Conservation (phyloP, 2,888 invertebrate species). For the Leuctra nigra region DNA sequence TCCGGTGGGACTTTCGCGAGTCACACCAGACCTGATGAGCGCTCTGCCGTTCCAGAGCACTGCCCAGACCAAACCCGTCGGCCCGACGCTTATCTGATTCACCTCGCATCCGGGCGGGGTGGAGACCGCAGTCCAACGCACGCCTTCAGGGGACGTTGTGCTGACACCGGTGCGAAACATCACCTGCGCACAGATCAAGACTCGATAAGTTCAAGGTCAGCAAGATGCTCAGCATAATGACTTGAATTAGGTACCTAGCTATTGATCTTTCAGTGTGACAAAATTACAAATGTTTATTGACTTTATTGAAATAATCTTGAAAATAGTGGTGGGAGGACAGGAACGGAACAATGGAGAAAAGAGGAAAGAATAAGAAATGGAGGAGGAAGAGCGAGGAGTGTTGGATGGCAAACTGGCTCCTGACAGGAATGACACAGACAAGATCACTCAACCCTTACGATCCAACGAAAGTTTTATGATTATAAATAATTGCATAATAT, state of each 20-base stretch:
- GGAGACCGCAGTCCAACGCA: constrained; percentile 72
- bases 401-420: too few relatives aligned
- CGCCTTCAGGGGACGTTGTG: constrained; percentile 77
- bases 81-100: constrained; percentile 76
- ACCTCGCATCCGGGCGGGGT: constrained; percentile 75
- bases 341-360: too few relatives aligned
- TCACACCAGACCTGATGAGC: constrained; percentile 76
- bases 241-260: too few relatives aligned
- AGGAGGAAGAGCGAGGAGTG: too few relatives aligned
- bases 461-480: too few relatives aligned
- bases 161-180: constrained; percentile 81
- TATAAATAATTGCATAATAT: too few relatives aligned
- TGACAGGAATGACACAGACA: too few relatives aligned
- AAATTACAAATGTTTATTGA: not conserved
- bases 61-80: constrained; percentile 83
- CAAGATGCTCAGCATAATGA: constrained; percentile 6
- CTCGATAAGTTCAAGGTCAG: constrained; percentile 1
- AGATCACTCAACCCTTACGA: too few relatives aligned
- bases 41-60: constrained; percentile 76
- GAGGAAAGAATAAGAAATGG: too few relatives aligned
- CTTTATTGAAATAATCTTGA: not conserved
- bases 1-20: constrained; percentile 64
- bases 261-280: too few relatives aligned
- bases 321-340: too few relatives aligned
- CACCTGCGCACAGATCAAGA: constrained; percentile 50